Conservation (phyloP, 1,140 invertebrate genomes). For the Chironomus striatipennis region DNA sequence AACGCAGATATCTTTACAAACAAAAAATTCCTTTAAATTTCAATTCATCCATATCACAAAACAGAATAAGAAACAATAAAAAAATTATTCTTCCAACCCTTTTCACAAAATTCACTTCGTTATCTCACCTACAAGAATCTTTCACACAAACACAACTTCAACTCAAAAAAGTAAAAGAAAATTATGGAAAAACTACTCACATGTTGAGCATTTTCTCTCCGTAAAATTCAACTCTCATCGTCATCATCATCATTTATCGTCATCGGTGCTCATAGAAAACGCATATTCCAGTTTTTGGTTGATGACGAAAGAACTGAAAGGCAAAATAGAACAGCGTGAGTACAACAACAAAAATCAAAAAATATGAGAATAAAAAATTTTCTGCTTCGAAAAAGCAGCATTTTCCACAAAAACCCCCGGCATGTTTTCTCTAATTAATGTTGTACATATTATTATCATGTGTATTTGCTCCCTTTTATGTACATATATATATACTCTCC, state of each 20-base stretch:
- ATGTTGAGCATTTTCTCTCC: not conserved
- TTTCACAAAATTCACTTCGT: too few relatives aligned
- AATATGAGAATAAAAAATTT: not conserved
- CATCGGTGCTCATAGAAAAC: not conserved
- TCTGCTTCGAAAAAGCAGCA: not conserved
- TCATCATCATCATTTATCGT: slow-evolving; percentile 5
- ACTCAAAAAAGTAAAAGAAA: not conserved
- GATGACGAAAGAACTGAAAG: too few relatives aligned
- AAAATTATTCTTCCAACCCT: too few relatives aligned
- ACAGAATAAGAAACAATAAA: too few relatives aligned
- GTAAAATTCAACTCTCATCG: not conserved
- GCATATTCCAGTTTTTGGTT: not conserved
- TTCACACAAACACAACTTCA: not conserved
- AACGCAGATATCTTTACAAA: too few relatives aligned
- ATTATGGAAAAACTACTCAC: slow-evolving; percentile 16
- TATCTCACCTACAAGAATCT: not conserved
- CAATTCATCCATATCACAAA: too few relatives aligned
- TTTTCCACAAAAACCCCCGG: not conserved
- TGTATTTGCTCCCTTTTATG: slow-evolving; percentile 11
- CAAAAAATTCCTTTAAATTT: too few relatives aligned
- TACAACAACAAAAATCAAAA: not conserved
- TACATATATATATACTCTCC: slow-evolving; percentile 8
- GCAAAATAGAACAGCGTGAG: too few relatives aligned
- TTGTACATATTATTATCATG: slow-evolving; percentile 20
- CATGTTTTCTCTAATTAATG: slow-evolving; percentile 23